Conservation (phyloP, 2,797 vertebrate species). For the Lycodopsis pacificus region DNA sequence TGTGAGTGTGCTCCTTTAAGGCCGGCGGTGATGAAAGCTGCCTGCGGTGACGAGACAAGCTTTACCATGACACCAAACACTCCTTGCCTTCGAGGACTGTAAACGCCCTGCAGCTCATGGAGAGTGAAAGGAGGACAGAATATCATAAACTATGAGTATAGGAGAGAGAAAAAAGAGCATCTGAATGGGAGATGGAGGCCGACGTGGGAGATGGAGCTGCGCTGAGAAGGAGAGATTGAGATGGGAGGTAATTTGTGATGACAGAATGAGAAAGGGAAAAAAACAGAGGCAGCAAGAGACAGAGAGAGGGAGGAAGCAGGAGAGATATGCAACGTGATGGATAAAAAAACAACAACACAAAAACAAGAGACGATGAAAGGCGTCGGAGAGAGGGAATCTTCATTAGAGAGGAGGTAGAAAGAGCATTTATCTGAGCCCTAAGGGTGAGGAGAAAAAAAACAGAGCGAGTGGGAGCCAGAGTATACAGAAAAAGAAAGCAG, state of each 20-base stretch:
- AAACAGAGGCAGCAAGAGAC: conserved; percentile 59
- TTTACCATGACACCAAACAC: conserved; percentile 63
- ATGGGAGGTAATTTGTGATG: conserved; percentile 64
- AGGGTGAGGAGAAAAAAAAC: conserved; percentile 31
- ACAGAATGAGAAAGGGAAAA: conserved; percentile 71
- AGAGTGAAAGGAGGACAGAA: conserved; percentile 24
- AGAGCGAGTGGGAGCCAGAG: conserved; percentile 31
- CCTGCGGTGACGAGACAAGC: conserved; percentile 62
- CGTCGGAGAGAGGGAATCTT: conserved; percentile 48
- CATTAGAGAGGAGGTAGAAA: conserved; percentile 57
- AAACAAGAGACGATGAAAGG: conserved; percentile 70
- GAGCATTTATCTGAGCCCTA: conserved; percentile 60
- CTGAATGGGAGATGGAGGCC: conserved; percentile 36
- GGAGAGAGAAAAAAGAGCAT: conserved; percentile 19
- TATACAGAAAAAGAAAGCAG: conserved; percentile 48
- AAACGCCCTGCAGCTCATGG: conserved; percentile 47
- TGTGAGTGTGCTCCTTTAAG: conserved; percentile 24
- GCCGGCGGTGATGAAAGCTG: conserved; percentile 52
- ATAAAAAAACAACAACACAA: conserved; percentile 53
- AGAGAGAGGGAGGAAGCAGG: conserved; percentile 21
- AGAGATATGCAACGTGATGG: conserved; percentile 53
- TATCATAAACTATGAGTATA: background rate
- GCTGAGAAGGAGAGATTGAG: conserved; percentile 54
- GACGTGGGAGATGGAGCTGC: conserved; percentile 25
- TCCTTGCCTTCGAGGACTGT: conserved; percentile 45